Base-by-base conservation (phyloP, 2,113 vertebrate species). In the Scophthalmus maximus region DNA sequence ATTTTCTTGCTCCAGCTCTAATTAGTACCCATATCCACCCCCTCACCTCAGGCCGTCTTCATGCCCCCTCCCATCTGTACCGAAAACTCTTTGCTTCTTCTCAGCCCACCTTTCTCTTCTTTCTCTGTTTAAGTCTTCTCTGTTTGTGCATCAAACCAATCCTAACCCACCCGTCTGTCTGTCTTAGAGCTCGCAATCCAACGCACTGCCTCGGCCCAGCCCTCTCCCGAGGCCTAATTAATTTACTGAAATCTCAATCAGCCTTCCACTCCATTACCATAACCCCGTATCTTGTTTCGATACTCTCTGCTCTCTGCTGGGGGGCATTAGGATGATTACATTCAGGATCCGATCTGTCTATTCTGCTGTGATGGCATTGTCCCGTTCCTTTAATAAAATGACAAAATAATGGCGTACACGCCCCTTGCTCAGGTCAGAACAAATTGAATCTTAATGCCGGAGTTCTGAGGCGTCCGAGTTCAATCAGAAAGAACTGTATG, bases 231-330 rank as follows among this genome's bases (percentile, higher is more conserved):
- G 87, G 71, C 69, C 83, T 85, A 84, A 91, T 91, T 89, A 89
- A 89, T 89, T 87, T 81, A 66, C 77, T 81, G 84, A 89, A 86
- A 89, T 89, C 84, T 89, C 82, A 87, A 86, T 89, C 78, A 88
- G 82, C 56, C 72, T 75, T 79, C 32, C 63, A 75, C 72, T 49
- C 57, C 66, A 87, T 88, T 87, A 80, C 59, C 81, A 85, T 83
- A 83, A 82, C 82, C 79, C 60, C 5, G 0, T 51, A 85, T 85
- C 76, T 67, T 71, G 71, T 75, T 66, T 88, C n/a, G 79, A 77
- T 78, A 63, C 76, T 72, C 27, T 63, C 20, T 14, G 72, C 65
- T 68, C 60, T 62, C 30, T 78, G 86, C 86, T 87, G 66, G 82
- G 79, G 86, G 86, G 80, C 71, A 87, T 85, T 60, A 63, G 27